Conservation (phyloP, 2,888 invertebrate genomes). For the Bimastos eiseni region DNA sequence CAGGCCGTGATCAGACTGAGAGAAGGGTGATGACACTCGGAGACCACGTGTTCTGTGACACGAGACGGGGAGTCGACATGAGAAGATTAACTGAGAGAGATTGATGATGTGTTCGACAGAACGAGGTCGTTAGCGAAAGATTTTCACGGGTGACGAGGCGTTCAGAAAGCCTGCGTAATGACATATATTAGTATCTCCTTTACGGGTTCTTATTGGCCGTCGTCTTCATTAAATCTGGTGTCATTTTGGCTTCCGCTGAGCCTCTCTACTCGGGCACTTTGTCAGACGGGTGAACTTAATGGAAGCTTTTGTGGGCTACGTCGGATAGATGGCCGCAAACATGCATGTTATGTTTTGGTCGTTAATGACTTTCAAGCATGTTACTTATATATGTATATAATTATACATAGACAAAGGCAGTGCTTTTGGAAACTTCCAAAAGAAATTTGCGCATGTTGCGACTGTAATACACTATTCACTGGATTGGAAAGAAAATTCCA, state of each 20-base stretch:
- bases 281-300: not conserved
- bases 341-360: not conserved
- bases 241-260: not conserved
- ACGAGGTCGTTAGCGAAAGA: slow-evolving; percentile 1
- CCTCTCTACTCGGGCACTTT: not conserved
- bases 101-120: not conserved
- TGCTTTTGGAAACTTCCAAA: not conserved
- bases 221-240: not conserved
- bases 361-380: too few species aligned
- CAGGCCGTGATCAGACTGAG: not conserved
- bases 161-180: not conserved
- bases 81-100: not conserved
- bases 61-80: not conserved
- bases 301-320: not conserved
- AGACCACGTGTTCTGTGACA: not conserved
- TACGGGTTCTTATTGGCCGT: slow-evolving; percentile 13
- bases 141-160: not conserved
- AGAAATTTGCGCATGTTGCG: not conserved
- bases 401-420: not conserved
- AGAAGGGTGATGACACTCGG: not conserved
- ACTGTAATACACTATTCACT: not conserved
- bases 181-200: not conserved
- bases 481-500: not conserved
- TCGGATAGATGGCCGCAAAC: not conserved
- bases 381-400: too few species aligned